A percentile compares a stretch with the other conserved stretches of the same genome.
These are phyloP conservation scores for Yponomeuta malinellus DNA, from an alignment of 2,888 invertebrate genomes.

Conservation along the genomic window DNA sequence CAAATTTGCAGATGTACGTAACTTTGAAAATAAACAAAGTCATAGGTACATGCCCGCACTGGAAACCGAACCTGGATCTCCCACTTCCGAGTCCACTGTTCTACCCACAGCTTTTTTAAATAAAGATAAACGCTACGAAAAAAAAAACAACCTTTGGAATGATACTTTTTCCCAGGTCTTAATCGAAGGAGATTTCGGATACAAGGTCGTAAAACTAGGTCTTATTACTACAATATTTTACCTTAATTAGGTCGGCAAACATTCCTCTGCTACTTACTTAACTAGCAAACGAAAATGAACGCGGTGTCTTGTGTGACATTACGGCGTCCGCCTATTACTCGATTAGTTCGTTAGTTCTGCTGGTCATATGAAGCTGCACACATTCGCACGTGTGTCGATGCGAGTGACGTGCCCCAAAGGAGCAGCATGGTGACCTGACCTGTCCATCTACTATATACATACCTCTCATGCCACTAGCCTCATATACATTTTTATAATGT, in stretches of 20 bases:
- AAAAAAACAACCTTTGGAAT: background rate
- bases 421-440: constrained; percentile 32
- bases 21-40: too few species aligned
- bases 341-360: constrained; percentile 29
- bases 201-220: background rate
- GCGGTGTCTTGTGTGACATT: constrained; percentile 27
- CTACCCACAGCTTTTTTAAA: background rate
- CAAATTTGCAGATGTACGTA: too few species aligned
- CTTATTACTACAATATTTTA: background rate
- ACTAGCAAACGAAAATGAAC: constrained; percentile 32
- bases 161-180: background rate
- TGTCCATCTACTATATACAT: background rate
- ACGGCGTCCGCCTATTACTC: constrained; percentile 27
- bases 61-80: too few species aligned
- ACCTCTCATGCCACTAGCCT: background rate
- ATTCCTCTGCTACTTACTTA: constrained; percentile 16
- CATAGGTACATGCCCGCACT: too few species aligned
- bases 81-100: too few species aligned
- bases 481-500: background rate
- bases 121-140: background rate
- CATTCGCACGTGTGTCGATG: constrained; percentile 20
- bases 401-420: constrained; percentile 37
- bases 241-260: background rate
- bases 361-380: constrained; percentile 25
- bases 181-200: background rate